A percentile compares a stretch with the other conserved stretches of the same genome.
These are phyloP conservation scores for Alexandromys oeconomus DNA, from an alignment of 2,797 vertebrate species.

Conservation along the genomic window DNA sequence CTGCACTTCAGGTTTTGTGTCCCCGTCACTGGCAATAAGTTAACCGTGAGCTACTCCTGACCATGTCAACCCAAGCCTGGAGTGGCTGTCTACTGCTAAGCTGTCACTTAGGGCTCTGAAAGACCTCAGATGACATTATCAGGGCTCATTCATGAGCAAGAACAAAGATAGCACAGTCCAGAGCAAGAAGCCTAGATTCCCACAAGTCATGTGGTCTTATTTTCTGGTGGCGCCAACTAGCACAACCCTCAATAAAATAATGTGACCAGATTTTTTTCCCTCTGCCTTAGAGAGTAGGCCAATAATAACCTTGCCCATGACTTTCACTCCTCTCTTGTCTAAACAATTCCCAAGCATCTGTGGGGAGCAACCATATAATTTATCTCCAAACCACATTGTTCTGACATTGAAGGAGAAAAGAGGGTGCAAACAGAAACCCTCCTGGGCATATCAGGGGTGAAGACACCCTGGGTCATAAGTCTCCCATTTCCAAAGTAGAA, in stretches of 20 bases:
- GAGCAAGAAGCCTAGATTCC: constrained; percentile 21
- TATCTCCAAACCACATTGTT: not conserved
- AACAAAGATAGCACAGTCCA: constrained; percentile 52
- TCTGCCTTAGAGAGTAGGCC: not conserved
- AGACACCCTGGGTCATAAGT: not conserved
- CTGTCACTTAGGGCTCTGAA: constrained; percentile 6
- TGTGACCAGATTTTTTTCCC: not conserved
- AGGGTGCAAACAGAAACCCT: not conserved
- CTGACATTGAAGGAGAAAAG: not conserved
- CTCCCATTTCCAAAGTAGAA: not conserved
- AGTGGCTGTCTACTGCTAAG: not conserved
- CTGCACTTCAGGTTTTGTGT: not conserved
- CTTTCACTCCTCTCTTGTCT: not conserved
- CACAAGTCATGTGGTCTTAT: constrained; percentile 44
- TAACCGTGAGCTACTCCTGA: not conserved
- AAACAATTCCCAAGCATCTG: not conserved
- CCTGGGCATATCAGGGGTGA: not conserved
- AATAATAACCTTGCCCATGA: not conserved
- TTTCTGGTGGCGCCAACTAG: not conserved
- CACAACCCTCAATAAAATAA: constrained; percentile 27
- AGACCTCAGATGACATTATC: constrained; percentile 20
- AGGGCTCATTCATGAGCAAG: constrained; percentile 44
- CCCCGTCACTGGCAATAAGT: not conserved
- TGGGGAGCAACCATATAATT: not conserved
- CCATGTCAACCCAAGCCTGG: not conserved